Conservation (phyloP, 2,113 vertebrate genomes). For the Gobiocypris rarus region DNA sequence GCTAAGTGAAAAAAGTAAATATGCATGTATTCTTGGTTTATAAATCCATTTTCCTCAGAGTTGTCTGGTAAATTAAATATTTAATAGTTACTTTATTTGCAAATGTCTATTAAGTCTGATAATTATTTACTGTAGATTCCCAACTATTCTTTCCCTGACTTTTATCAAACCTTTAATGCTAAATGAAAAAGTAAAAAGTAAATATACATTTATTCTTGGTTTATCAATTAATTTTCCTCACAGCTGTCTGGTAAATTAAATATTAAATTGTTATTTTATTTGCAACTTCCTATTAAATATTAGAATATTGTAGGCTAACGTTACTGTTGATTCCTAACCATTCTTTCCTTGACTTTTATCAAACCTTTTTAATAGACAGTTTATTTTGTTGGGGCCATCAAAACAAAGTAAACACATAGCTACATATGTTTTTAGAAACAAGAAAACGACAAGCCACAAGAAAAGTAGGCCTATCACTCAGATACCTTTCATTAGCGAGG, state of each 20-base stretch:
- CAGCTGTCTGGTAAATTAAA: too few species aligned
- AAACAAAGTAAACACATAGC: too few species aligned
- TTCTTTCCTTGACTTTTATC: too few species aligned
- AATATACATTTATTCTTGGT: too few species aligned
- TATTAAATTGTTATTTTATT: too few species aligned
- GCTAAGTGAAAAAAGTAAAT: not conserved
- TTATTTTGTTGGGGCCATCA: too few species aligned
- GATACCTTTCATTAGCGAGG: not conserved
- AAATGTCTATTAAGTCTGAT: not conserved
- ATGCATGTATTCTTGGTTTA: not conserved
- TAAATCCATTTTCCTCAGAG: not conserved
- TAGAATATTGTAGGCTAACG: too few species aligned
- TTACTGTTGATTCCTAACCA: too few species aligned
- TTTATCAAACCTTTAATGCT: not conserved
- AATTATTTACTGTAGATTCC: not conserved
- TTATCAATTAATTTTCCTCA: too few species aligned
- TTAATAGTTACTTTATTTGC: not conserved
- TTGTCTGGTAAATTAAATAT: not conserved
- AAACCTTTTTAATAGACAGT: not conserved
- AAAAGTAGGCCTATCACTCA: not conserved
- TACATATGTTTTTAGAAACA: not conserved
- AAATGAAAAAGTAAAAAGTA: too few species aligned
- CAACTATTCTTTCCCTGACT: not conserved
- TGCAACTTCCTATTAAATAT: too few species aligned
- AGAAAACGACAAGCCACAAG: not conserved